Evolutionary conservation across 2,113 vertebrate genomes (phyloP), one percentile per base, ranked within the genome.

Genomic region (Amphiprion percula): DNA sequence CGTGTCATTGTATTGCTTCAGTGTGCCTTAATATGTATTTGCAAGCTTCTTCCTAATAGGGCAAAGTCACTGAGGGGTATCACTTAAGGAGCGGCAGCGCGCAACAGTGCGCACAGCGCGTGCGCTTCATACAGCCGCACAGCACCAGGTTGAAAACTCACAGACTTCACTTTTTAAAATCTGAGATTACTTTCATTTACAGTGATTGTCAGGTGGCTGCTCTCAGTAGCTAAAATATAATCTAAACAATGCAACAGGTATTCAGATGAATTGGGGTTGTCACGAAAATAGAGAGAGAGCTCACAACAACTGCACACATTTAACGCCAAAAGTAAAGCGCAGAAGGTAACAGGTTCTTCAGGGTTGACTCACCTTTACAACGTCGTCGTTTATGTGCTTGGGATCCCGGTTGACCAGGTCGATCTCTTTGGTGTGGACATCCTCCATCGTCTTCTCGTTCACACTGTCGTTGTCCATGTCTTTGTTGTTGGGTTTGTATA

Each of bases 401-500:
- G 98, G 98, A 85, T 99, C 98, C 54, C 98, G 93, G 93, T 98
- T 97, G 81, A 99, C 97, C 94, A 99, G 93, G 92, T 99, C 97
- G 59, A 99, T 99, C 93, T 99, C 98, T 73, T 99, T 99, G 78
- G 97, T 99, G 94, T 98, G 98, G 78, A 96, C 91, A 63, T 99
- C 98, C 17, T 93, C 94, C 93, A 96, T 74, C 55, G 94, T 93
- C 87, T 99, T 98, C 90, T 97, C 96, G 88, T 92, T 95, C 87
- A 97, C 68, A 74, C 93, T 95, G 37, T 98, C 97, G 85, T 97
- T 97, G 78, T 97, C 96, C 97, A 99, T 99, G 91, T 94, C 94
- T 93, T 97, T 99, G 94, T 99, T 99, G 92, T 99, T 97, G 52
- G 98, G 98, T 83, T 98, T 99, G 94, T 99, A 99, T 87, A 99